These are phyloP conservation scores for Hyles lineata DNA, from an alignment of 2,888 invertebrate species.

Conservation along the genomic window DNA sequence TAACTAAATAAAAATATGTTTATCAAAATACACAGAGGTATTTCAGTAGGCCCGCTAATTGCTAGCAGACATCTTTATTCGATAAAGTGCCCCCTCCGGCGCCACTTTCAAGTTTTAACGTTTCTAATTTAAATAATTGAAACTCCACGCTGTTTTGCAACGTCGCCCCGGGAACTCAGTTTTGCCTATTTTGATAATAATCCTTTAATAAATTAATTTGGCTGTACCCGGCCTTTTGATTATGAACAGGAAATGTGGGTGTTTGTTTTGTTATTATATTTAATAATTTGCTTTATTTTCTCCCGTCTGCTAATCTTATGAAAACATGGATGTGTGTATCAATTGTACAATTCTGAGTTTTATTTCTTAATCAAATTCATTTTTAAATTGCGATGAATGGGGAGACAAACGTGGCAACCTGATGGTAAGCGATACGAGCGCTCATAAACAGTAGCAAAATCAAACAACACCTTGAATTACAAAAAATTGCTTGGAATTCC, in stretches of 20 bases:
- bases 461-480: too few relatives aligned
- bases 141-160: slow-evolving; percentile 61
- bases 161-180: slow-evolving; percentile 28
- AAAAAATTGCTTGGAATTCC: too few relatives aligned
- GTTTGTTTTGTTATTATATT: too few relatives aligned
- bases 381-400: too few relatives aligned
- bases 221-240: not conserved
- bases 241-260: not conserved
- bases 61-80: slow-evolving; percentile 50
- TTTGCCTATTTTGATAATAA: slow-evolving; percentile 31
- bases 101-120: slow-evolving; percentile 67
- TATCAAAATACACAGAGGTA: not conserved
- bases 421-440: too few relatives aligned
- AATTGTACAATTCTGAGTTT: too few relatives aligned
- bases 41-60: slow-evolving; percentile 46
- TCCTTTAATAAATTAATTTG: slow-evolving; percentile 28
- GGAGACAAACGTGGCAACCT: too few relatives aligned
- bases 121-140: slow-evolving; percentile 69
- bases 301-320: too few relatives aligned
- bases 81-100: slow-evolving; percentile 57
- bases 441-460: too few relatives aligned
- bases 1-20: not conserved
- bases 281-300: too few relatives aligned
- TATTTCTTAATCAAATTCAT: too few relatives aligned
- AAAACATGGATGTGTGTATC: too few relatives aligned